A percentile compares a stretch with the other conserved stretches of the same genome.
Evolutionary conservation across 1,140 invertebrate genomes (phyloP).

Genomic region (Phocides pigmalion): DNA sequence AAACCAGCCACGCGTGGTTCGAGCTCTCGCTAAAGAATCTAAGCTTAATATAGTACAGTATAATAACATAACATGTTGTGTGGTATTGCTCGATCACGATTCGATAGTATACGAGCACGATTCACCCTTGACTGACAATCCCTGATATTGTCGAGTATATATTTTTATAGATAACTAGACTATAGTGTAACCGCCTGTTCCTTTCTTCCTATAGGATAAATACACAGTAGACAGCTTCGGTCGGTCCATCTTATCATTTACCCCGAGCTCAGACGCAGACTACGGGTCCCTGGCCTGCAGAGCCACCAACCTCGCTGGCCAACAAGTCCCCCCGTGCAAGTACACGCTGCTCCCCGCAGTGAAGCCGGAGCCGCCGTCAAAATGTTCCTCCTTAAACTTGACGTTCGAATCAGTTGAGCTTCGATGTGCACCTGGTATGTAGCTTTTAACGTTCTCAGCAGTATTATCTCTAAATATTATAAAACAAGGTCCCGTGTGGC

Average conservation of each 20-base stretch:
- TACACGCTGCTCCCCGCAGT: conserved; percentile 89
- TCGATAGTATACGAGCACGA: too few species aligned
- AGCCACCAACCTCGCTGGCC: conserved; percentile 87
- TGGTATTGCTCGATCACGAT: too few species aligned
- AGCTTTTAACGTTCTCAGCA: not conserved
- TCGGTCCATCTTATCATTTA: conserved; percentile 88
- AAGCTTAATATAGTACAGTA: too few species aligned
- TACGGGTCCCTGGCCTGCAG: conserved; percentile 89
- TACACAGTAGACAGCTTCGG: conserved; percentile 73
- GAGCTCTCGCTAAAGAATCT: too few species aligned
- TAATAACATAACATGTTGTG: too few species aligned
- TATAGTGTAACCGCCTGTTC: too few species aligned
- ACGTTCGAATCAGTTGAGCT: conserved; percentile 90
- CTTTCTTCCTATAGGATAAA: conserved; percentile 54
- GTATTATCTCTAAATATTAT: too few species aligned
- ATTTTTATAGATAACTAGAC: too few species aligned
- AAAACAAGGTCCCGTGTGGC: too few species aligned
- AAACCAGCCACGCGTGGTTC: too few species aligned
- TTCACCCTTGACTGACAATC: too few species aligned
- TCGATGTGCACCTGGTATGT: conserved; percentile 72
- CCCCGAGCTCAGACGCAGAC: conserved; percentile 89
- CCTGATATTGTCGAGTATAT: too few species aligned
- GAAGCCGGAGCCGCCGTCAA: conserved; percentile 89
- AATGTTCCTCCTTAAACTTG: conserved; percentile 90
- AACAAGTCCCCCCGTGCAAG: conserved; percentile 87